Evolutionary conservation across 35 echinoderm and acorn worm genomes (phyloP).

Genomic region (Diadema setosum): DNA sequence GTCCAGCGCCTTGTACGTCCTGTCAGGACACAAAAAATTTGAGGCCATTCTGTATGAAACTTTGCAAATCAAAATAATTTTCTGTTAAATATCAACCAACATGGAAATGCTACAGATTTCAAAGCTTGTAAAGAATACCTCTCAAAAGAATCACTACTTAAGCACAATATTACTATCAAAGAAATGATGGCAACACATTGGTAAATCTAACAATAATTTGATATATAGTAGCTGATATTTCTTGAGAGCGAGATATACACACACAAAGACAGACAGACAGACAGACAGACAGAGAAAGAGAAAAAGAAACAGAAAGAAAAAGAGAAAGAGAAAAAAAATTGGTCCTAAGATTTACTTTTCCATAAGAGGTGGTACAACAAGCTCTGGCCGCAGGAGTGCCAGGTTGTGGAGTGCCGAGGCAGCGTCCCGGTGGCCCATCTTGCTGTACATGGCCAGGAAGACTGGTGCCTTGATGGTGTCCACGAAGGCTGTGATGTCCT

Average conservation of each 20-base stretch:
- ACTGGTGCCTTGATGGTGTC: slow-evolving; percentile 63
- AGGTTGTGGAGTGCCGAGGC: slow-evolving; percentile 73
- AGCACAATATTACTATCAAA: too few relatives aligned
- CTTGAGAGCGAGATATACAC: background rate
- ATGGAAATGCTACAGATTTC: too few relatives aligned
- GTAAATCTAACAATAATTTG: too few relatives aligned
- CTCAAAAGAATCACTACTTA: too few relatives aligned
- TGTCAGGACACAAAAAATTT: slow-evolving; percentile 23
- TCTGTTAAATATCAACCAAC: too few relatives aligned
- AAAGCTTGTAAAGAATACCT: too few relatives aligned
- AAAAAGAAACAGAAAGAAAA: background rate
- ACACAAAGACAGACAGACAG: background rate
- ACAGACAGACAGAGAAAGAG: background rate
- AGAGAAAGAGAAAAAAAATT: background rate
- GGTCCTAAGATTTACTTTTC: slow-evolving; percentile 96
- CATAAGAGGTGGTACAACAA: slow-evolving; percentile 73
- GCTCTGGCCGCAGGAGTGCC: slow-evolving; percentile 81
- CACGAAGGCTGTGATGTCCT: slow-evolving; percentile 93
- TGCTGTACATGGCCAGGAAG: slow-evolving; percentile 95
- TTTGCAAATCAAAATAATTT: too few relatives aligned
- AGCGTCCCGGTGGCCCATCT: slow-evolving; percentile 92
- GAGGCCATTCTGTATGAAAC: too few relatives aligned
- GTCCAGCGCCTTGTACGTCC: slow-evolving; percentile 84
- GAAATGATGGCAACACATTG: too few relatives aligned
- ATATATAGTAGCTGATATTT: too few relatives aligned